These are phyloP conservation scores for Cephus spinipes DNA, from an alignment of 2,888 invertebrate genomes.

Conservation along the genomic window DNA sequence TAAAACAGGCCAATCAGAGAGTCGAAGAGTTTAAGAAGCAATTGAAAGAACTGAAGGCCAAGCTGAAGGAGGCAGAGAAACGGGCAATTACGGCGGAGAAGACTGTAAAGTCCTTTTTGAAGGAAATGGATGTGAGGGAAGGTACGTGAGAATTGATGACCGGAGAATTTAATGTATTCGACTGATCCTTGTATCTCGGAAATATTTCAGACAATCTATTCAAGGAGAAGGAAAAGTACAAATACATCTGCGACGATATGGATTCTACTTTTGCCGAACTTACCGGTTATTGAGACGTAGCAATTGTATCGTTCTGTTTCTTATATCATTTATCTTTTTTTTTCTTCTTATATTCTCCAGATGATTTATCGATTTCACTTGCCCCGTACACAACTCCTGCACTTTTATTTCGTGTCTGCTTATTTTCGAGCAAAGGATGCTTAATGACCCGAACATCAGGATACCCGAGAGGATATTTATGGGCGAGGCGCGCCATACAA, in stretches of 20 bases:
- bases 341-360: neutral
- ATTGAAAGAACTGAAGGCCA: slow-evolving; percentile 51
- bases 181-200: neutral
- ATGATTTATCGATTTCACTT: neutral
- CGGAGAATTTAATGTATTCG: neutral
- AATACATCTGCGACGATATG: slow-evolving; percentile 80
- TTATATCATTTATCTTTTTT: neutral
- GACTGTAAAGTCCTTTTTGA: slow-evolving; percentile 77
- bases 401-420: slow-evolving; percentile 3
- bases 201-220: slow-evolving; percentile 82
- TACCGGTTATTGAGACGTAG: slow-evolving; percentile 73
- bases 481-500: neutral
- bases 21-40: slow-evolving; percentile 74
- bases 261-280: slow-evolving; percentile 81
- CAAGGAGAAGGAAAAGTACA: slow-evolving; percentile 85
- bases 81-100: slow-evolving; percentile 78
- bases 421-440: slow-evolving; percentile 4
- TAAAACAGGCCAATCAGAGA: slow-evolving; percentile 71
- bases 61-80: slow-evolving; percentile 69
- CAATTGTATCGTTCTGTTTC: neutral
- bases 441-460: slow-evolving; percentile 13
- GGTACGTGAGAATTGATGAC: slow-evolving; percentile 59
- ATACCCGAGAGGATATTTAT: slow-evolving; percentile 9
- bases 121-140: slow-evolving; percentile 80
- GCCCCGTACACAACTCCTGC: neutral